Evolutionary conservation across 2,113 vertebrate genomes (phyloP).

Genomic region (Dicrurus megarhynchus): DNA sequence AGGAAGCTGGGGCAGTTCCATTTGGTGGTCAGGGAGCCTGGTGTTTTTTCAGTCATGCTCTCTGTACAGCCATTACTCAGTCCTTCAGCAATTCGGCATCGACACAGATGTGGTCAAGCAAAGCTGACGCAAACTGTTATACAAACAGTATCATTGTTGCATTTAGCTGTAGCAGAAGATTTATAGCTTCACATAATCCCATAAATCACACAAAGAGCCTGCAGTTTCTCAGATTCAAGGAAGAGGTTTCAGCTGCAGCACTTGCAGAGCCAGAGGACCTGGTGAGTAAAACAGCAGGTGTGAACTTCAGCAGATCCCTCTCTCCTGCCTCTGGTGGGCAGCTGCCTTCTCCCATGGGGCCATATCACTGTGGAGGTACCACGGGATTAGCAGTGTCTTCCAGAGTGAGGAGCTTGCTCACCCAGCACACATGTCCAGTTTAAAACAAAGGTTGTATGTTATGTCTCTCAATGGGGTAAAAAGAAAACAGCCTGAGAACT

Average conservation of each 20-base stretch:
- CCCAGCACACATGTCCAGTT: accelerated
- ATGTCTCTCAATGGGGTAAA: accelerated
- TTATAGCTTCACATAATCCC: background rate
- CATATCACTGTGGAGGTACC: background rate
- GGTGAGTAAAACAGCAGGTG: background rate
- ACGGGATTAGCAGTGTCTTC: background rate
- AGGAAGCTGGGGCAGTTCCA: background rate
- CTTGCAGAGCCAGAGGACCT: background rate
- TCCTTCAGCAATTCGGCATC: background rate
- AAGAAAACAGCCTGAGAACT: background rate
- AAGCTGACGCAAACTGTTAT: background rate
- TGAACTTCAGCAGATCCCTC: background rate
- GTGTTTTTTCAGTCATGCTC: background rate
- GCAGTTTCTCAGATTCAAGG: background rate
- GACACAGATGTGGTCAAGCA: background rate
- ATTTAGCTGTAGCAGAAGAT: constrained; percentile 2
- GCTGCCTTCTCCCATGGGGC: background rate
- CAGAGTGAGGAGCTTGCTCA: background rate
- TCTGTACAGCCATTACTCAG: background rate
- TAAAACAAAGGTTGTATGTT: background rate
- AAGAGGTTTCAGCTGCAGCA: background rate
- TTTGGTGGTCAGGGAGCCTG: background rate
- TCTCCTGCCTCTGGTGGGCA: background rate
- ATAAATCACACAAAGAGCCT: constrained; percentile 10
- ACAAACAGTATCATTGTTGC: background rate